Conservation (phyloP, 2,113 vertebrate genomes). For the Oryzias woworae region DNA sequence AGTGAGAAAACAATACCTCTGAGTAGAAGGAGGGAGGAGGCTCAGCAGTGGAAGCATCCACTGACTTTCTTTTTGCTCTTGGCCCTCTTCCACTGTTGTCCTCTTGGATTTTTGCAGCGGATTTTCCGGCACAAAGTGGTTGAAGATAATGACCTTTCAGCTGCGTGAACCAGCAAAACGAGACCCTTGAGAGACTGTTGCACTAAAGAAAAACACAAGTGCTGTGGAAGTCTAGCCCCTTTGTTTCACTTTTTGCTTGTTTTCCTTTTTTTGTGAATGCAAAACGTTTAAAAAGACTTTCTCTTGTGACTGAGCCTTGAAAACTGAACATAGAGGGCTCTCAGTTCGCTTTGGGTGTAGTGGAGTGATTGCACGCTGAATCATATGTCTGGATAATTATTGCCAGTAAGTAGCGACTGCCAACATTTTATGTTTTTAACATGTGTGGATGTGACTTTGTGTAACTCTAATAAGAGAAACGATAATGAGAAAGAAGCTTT, state of each 20-base stretch:
- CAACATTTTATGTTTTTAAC: slow-evolving; percentile 5
- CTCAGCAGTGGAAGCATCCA: slow-evolving; percentile 40
- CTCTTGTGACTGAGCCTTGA: slow-evolving; percentile 23
- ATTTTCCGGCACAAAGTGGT: slow-evolving; percentile 53
- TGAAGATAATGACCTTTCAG: slow-evolving; percentile 64
- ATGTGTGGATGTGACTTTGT: not conserved
- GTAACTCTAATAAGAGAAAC: slow-evolving; percentile 3
- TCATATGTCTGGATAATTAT: slow-evolving; percentile 23
- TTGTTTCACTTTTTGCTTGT: slow-evolving; percentile 53
- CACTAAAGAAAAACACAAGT: slow-evolving; percentile 48
- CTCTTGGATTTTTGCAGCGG: slow-evolving; percentile 55
- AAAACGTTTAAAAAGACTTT: slow-evolving; percentile 17
- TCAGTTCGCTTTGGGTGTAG: slow-evolving; percentile 11
- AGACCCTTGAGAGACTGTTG: slow-evolving; percentile 60
- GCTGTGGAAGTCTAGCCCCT: slow-evolving; percentile 47
- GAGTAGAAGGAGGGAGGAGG: slow-evolving; percentile 54
- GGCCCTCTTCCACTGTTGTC: slow-evolving; percentile 75
- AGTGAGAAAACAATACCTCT: slow-evolving; percentile 67
- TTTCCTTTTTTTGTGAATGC: slow-evolving; percentile 19
- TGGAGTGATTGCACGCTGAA: slow-evolving; percentile 8
- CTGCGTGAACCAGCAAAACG: slow-evolving; percentile 47
- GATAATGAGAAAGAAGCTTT: too few species aligned
- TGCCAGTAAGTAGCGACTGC: slow-evolving; percentile 36
- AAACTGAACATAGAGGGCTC: slow-evolving; percentile 13
- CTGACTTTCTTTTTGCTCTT: slow-evolving; percentile 58